Evolutionary conservation across 2,888 invertebrate species (phyloP), one percentile per base, ranked within the genome.

Genomic region (Calameuta idolon): DNA sequence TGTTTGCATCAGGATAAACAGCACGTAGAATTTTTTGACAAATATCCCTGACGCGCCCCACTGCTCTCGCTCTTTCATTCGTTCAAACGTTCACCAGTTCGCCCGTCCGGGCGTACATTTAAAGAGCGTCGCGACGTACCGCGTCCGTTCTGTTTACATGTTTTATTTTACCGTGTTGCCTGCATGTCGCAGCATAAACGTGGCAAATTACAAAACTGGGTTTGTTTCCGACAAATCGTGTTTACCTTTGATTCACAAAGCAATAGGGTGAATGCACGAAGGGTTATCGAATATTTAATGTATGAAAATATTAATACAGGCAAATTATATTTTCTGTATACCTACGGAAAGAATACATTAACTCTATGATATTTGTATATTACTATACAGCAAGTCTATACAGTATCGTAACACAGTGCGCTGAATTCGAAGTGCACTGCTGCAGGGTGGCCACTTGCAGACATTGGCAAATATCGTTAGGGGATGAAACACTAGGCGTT

Each of bases 401-500:
- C 5, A 40, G 40, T 40, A 5, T 15, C 15, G 15, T 40, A 15
- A 40, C 40, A 15, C 15, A 40, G 15, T 40, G 5, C 1, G 15
- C 5, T 15, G 40, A 40, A 15, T 15, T 15, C 40, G 15, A 15
- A 40, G 40, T 40, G 15, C 0, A 40, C 1, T 40, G 40, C 40
- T 40, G 15, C 1, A 40, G 40, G 40, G 15, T 40, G 40, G 5
- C 40, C 40, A 40, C 15, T 40, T 40, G 40, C 40, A 40, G 40
- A 40, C 85, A 86, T 87, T 87, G 85, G 85, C 83, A 83, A 87
- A 85, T 87, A 84, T 85, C 85, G 85, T 86, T 87, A 87, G 83
- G 81, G 81, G 80, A 79, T 79, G 82, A 81, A 84, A 83, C 83
- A 81, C 80, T 81, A 81, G 80, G 82, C 82, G 83, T 83, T 83